phyloP scores from a whole-genome alignment of 2,797 vertebrate species.

The Manis javanica region DNA sequence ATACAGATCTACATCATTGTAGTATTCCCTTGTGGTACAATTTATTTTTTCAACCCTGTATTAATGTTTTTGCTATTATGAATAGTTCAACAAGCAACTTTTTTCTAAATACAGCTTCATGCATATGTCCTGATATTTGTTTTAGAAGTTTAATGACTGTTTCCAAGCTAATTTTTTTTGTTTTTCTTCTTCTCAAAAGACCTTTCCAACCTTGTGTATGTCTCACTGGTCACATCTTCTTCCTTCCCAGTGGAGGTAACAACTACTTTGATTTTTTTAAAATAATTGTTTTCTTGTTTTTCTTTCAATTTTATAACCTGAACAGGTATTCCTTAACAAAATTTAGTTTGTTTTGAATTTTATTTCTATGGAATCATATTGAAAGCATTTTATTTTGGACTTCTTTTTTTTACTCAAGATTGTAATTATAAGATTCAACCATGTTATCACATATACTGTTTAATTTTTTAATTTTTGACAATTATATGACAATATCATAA shows the following conservation, averaged over 20 bases:
- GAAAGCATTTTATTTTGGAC: neutral
- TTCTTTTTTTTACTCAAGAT: neutral
- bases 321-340: neutral
- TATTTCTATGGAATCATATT: neutral
- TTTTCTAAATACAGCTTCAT: neutral
- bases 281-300: neutral
- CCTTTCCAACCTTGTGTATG: neutral
- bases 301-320: neutral
- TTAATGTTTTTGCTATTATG: slow-evolving; percentile 8
- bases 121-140: neutral
- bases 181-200: neutral
- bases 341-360: neutral
- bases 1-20: neutral
- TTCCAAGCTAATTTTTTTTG: neutral
- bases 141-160: neutral
- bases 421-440: neutral
- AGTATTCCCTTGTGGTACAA: neutral
- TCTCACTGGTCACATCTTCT: neutral
- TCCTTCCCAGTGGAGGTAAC: neutral
- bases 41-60: neutral
- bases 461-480: neutral
- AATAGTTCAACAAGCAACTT: neutral
- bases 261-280: neutral
- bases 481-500: neutral
- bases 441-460: neutral